Percentiles rank a stretch among this genome's conserved stretches.
phyloP scores from a whole-genome alignment of 2,888 invertebrate species.

The Lottia gigantea region DNA sequence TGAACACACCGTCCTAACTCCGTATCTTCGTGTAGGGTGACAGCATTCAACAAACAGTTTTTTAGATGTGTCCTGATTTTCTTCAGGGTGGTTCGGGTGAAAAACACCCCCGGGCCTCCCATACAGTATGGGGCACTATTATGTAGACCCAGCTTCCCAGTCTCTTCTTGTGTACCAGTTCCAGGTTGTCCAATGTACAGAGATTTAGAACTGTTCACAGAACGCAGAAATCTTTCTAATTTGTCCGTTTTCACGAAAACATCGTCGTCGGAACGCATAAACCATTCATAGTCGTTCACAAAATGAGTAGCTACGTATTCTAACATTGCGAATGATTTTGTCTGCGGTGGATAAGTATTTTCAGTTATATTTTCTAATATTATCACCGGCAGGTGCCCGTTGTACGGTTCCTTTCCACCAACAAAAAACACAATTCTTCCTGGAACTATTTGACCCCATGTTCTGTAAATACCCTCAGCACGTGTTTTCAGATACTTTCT shows the following conservation, averaged over 20 bases:
- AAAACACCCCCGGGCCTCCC: conserved; percentile 96
- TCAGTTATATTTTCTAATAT: conserved; percentile 80
- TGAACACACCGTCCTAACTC: conserved; percentile 94
- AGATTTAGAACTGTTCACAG: conserved; percentile 85
- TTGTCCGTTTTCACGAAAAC: conserved; percentile 88
- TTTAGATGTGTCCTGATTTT: conserved; percentile 86
- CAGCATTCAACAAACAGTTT: conserved; percentile 87
- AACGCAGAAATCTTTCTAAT: conserved; percentile 83
- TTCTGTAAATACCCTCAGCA: conserved; percentile 89
- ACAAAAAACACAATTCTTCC: conserved; percentile 91
- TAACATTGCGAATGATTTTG: conserved; percentile 92
- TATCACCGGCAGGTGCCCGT: conserved; percentile 81
- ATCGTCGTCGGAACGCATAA: conserved; percentile 96
- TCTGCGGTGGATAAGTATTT: conserved; percentile 97
- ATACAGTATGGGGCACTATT: conserved; percentile 92
- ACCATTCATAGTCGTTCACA: conserved; percentile 86
- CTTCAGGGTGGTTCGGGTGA: conserved; percentile 85
- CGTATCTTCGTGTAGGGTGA: conserved; percentile 96
- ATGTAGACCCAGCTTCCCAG: conserved; percentile 82
- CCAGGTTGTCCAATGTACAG: conserved; percentile 80
- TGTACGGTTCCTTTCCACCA: conserved; percentile 65
- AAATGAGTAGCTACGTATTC: conserved; percentile 86
- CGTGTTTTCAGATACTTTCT: conserved; percentile 87
- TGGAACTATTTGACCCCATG: conserved; percentile 90
- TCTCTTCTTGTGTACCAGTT: conserved; percentile 75